phyloP scores from a whole-genome alignment of 2,888 invertebrate species.

The Eristalis arbustorum region DNA sequence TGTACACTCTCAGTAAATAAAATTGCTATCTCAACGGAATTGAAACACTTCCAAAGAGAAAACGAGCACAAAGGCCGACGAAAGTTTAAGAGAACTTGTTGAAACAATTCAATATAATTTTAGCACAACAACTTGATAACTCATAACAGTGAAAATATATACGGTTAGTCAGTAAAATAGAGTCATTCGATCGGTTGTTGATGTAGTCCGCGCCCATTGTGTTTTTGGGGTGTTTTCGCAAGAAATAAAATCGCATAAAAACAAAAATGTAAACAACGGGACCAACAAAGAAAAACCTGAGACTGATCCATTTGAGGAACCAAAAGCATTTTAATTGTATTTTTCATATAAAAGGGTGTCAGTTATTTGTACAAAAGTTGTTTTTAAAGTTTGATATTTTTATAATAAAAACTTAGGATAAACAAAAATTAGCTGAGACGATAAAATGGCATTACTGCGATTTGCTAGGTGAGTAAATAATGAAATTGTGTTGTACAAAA shows the following conservation, averaged over 20 bases:
- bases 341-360: not conserved
- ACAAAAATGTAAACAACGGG: conserved; percentile 53
- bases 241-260: conserved; percentile 2
- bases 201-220: not conserved
- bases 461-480: conserved; percentile 56
- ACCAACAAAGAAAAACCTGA: conserved; percentile 9
- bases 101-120: not conserved
- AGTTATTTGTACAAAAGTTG: not conserved
- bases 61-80: not conserved
- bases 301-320: not conserved
- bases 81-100: not conserved
- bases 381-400: not conserved
- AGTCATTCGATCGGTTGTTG: not conserved
- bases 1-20: not conserved
- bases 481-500: not conserved
- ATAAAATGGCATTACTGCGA: conserved; percentile 57
- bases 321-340: not conserved
- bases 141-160: conserved; percentile 3
- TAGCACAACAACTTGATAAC: not conserved
- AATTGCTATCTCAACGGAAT: too few species aligned
- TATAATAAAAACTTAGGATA: not conserved
- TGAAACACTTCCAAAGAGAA: not conserved
- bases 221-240: not conserved
- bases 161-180: conserved; percentile 22
- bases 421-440: not conserved